Evolutionary conservation across 2,113 vertebrate species (phyloP).

Genomic region (Pithys albifrons): DNA sequence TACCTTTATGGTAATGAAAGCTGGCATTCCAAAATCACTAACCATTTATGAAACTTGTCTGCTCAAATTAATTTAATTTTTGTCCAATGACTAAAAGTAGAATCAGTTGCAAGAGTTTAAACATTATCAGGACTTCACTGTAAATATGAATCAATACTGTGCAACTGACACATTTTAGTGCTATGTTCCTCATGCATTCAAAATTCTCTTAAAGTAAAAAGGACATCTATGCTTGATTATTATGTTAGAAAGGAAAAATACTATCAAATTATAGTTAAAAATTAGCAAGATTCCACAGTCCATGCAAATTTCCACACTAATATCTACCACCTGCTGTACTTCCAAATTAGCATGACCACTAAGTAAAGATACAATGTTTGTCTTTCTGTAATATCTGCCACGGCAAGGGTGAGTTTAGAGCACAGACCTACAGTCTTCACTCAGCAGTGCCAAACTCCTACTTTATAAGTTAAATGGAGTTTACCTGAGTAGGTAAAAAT

Average conservation of each 20-base stretch:
- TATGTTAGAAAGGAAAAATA: neutral
- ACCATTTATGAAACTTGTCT: neutral
- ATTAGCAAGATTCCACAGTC: neutral
- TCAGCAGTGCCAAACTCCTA: neutral
- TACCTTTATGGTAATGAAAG: neutral
- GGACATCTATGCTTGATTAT: neutral
- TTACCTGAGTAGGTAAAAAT: neutral
- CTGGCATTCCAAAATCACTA: neutral
- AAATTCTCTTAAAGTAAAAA: neutral
- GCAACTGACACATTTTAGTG: neutral
- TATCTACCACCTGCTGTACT: neutral
- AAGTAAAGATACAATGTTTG: neutral
- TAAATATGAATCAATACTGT: neutral
- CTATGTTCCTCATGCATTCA: neutral
- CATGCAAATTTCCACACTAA: neutral
- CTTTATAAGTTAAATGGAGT: neutral
- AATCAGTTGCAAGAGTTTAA: neutral
- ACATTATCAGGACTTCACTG: neutral
- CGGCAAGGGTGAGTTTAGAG: neutral
- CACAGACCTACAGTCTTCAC: neutral
- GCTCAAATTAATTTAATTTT: neutral
- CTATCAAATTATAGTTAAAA: neutral
- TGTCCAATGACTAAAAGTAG: neutral
- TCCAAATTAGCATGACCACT: neutral
- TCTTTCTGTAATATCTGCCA: neutral